phyloP scores from a whole-genome alignment of 2,113 vertebrate species.

The Microtus ochrogaster region DNA sequence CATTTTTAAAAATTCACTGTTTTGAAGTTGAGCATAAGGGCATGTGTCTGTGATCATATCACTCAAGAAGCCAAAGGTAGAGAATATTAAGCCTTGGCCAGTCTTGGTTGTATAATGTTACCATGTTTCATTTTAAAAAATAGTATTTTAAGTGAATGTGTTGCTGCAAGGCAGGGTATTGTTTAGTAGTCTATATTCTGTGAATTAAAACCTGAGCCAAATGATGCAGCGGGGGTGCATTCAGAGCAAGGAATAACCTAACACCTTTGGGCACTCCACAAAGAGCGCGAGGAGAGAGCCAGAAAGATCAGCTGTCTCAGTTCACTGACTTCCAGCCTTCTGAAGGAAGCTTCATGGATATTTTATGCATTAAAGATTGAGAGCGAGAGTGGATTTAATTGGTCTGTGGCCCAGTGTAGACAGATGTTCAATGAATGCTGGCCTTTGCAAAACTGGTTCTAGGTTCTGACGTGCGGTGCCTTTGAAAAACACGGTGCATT shows the following conservation, averaged over 20 bases:
- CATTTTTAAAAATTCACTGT: neutral
- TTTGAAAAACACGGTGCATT: neutral
- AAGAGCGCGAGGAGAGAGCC: accelerated
- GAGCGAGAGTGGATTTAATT: neutral
- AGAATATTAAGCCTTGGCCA: neutral
- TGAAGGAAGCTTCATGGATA: neutral
- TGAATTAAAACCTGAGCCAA: neutral
- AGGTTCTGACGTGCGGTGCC: neutral
- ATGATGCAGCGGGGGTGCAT: neutral
- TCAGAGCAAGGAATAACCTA: neutral
- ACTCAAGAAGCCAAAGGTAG: neutral
- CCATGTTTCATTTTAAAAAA: neutral
- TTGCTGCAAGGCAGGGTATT: neutral
- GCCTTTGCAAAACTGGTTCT: neutral
- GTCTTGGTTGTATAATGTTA: neutral
- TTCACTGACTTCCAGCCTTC: neutral
- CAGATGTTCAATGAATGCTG: neutral
- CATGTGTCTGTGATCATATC: neutral
- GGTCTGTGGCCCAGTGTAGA: neutral
- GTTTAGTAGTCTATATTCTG: neutral
- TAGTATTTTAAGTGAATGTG: neutral
- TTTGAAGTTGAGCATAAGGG: neutral
- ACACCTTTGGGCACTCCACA: too few species aligned
- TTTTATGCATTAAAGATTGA: neutral
- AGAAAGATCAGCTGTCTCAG: neutral